A percentile compares a stretch with the other conserved stretches of the same genome.
phyloP scores from a whole-genome alignment of 2,888 invertebrate species.

The Torymus aiolomorphi region DNA sequence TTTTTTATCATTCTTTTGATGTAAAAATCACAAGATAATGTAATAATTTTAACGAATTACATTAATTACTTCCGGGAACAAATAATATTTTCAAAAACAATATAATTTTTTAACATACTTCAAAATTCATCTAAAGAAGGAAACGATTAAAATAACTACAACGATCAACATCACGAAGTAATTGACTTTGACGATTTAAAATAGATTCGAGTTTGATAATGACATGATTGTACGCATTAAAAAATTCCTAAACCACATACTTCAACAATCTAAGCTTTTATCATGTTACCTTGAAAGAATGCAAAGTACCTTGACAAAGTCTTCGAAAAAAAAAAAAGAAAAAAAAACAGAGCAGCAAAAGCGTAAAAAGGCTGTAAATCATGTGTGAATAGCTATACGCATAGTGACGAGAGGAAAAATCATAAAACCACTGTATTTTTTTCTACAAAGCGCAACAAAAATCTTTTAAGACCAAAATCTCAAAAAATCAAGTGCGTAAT shows the following conservation, averaged over 20 bases:
- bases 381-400: not conserved
- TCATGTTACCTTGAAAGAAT: not conserved
- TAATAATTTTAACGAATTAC: not conserved
- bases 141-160: conserved; percentile 7
- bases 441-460: no score
- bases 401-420: not conserved
- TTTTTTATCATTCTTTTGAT: no score
- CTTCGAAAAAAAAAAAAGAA: not conserved
- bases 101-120: no score
- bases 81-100: not conserved
- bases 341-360: not conserved
- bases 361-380: conserved; percentile 26
- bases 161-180: not conserved
- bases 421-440: no score
- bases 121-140: not conserved
- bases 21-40: no score
- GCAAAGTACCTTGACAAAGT: not conserved
- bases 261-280: no score
- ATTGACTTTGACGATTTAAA: conserved; percentile 10
- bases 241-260: no score
- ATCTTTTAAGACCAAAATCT: no score
- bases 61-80: conserved; percentile 11
- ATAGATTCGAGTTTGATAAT: no score
- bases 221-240: no score
- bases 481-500: no score